A percentile compares a stretch with the other conserved stretches of the same genome.
Evolutionary conservation across 2,797 vertebrate species (phyloP).

Genomic region (Semotilus atromaculatus): DNA sequence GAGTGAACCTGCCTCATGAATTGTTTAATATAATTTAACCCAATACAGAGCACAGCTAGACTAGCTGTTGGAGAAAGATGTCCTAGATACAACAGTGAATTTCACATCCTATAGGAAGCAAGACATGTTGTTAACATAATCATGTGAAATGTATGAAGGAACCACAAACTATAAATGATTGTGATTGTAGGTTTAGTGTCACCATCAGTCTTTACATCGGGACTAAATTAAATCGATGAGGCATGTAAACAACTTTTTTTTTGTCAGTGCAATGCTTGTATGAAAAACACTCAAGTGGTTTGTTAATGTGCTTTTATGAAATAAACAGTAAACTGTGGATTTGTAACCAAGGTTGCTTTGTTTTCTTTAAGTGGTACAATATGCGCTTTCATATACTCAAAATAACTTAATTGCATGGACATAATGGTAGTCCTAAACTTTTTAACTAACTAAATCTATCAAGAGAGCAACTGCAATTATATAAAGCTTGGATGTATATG

Average conservation of each 20-base stretch:
- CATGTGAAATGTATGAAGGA: slow-evolving; percentile 18
- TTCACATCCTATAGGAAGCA: background rate
- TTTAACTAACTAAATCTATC: background rate
- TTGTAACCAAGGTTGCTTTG: slow-evolving; percentile 52
- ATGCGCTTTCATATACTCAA: background rate
- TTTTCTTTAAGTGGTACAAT: slow-evolving; percentile 45
- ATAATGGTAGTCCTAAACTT: slow-evolving; percentile 19
- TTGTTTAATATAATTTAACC: slow-evolving; percentile 1
- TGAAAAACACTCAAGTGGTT: slow-evolving; percentile 74
- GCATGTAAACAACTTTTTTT: slow-evolving; percentile 63
- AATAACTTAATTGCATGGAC: background rate
- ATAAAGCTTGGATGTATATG: background rate
- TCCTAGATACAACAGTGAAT: background rate
- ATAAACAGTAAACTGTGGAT: slow-evolving; percentile 81
- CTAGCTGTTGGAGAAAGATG: background rate
- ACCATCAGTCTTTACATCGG: slow-evolving; percentile 19
- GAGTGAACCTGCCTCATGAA: slow-evolving; percentile 6
- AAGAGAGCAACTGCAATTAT: background rate
- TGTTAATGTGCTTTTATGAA: slow-evolving; percentile 84
- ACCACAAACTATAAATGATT: slow-evolving; percentile 27
- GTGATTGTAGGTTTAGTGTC: slow-evolving; percentile 42
- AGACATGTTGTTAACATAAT: slow-evolving; percentile 18
- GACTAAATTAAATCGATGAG: slow-evolving; percentile 63
- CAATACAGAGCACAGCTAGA: background rate
- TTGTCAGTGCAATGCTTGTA: slow-evolving; percentile 27